Base-by-base conservation (phyloP, 2,797 vertebrate genomes). In the Cuniculus paca region DNA sequence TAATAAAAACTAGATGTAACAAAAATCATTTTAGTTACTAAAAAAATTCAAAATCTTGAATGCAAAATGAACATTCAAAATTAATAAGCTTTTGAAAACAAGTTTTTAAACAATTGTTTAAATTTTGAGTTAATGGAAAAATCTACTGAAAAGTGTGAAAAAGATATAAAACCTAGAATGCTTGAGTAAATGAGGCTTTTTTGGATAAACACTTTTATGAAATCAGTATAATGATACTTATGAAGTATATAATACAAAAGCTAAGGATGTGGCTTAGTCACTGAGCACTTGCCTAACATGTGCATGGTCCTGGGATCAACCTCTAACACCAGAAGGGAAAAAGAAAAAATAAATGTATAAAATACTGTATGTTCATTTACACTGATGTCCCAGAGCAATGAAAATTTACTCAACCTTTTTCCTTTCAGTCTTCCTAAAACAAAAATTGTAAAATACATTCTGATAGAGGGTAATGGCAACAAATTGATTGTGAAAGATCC, bases 321-420 rank as follows among this genome's bases (percentile, higher is more conserved):
- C 31, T 28, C 31, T 77, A 34, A 34, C 17, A 77, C 48, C 31
- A 52, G 45, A 77, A 50, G 42, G 24, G 16, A 77, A 77, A 74
- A 45, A 28, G 24, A 45, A 74, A 74, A 50, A 50, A 77, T 13
- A 34, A 95, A 88, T 58, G 9, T 52, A 74, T 58, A 56, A 79
- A 58, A 58, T 70, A 87, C 3, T 90, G 34, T 79, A 91, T 83
- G 88, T 95, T 90, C n/a, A 84, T 81, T 87, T 75, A 78, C 28
- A 56, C 34, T 88, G 39, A 75, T 87, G 10, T 90, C 24, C 61
- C 52, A 90, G 0, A 87, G 24, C 34, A 87, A 93, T 28, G 89
- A 95, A 88, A 79, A 91, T 50, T 31, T 84, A 95, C 42, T 90
- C 36, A 83, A 95, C 5, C 54, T 34, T 87, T 70, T 93, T 80